phyloP scores from a whole-genome alignment of 2,113 vertebrate genomes.

The Myocastor coypus region DNA sequence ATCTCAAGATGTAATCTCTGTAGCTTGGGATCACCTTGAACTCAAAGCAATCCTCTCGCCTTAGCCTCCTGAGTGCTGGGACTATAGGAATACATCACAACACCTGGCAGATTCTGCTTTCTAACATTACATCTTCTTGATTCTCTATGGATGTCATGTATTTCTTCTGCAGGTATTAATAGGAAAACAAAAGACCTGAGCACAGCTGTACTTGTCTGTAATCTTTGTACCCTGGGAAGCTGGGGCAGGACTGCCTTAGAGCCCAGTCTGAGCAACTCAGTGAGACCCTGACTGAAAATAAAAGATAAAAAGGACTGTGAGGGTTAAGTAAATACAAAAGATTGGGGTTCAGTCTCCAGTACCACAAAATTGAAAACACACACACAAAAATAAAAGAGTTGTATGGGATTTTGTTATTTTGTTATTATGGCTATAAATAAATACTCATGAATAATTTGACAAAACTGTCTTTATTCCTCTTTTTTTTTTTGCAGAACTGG shows the following conservation, averaged over 20 bases:
- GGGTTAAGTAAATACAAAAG: not conserved
- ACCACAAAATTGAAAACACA: not conserved
- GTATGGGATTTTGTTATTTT: not conserved
- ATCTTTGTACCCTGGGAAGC: not conserved
- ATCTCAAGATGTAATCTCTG: not conserved
- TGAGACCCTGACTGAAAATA: not conserved
- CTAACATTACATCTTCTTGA: slow-evolving; percentile 28
- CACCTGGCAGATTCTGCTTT: not conserved
- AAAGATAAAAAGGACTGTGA: not conserved
- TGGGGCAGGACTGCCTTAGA: not conserved
- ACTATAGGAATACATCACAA: not conserved
- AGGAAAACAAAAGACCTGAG: slow-evolving; percentile 5
- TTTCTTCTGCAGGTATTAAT: slow-evolving; percentile 2
- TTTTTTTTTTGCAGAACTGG: too few species aligned
- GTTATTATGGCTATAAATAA: slow-evolving; percentile 5
- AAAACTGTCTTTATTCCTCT: slow-evolving; percentile 50
- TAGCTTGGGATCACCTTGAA: not conserved
- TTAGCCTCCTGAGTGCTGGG: not conserved
- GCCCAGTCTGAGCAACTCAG: too few species aligned
- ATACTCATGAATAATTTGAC: not conserved
- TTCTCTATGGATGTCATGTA: slow-evolving; percentile 22
- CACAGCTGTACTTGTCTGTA: too few species aligned
- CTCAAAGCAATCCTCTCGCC: not conserved
- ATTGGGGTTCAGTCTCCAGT: not conserved
- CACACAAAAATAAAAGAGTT: not conserved